Evolutionary conservation across 2,113 vertebrate species (phyloP), one percentile per base, ranked within the genome.

Genomic region (Dendrocopos noguchii): DNA sequence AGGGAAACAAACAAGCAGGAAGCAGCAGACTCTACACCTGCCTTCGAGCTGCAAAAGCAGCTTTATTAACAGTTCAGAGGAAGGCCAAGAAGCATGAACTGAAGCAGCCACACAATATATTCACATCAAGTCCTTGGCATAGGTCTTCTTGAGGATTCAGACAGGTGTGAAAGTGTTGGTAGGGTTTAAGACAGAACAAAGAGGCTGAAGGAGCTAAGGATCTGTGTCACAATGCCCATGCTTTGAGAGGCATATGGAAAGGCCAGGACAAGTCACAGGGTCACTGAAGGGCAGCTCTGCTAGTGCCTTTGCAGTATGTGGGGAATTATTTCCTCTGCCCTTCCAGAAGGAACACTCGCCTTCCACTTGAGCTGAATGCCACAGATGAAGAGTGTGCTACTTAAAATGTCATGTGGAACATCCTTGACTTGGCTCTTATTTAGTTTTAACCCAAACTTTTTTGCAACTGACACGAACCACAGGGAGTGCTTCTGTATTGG

Each of bases 271-370:
- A 88, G 12, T 0, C 0, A 33, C 50, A 67, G 36, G 71, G 73
- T 95, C 84, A 86, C 61, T 16, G 17, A 83, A 92, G 80, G 67
- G 89, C 71, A 93, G 71, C 75, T 76, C 44, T 60, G 20, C 12
- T 28, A 9, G 16, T 52, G 42, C 34, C 61, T 60, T 25, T 70
- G 19, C 24, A 39, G 10, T 13, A 46, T 1, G 4, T 6, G 5
- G 1, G 2, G 44, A 7, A 64, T 6, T 20, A 77, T 64, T 56
- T 76, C 44, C 34, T 34, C 29, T 44, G 31, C 53, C 33, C 36
- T 81, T 84, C 33, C 0, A 1, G 44, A 74, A 44, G 22, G 10
- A 59, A 52, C 53, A 12, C 4, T 52, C 6, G 12, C 5, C 20
- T 8, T 21, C 6, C 6, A 34, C 33, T 73, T 9, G 6, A 88